Evolutionary conservation across 2,888 invertebrate genomes (phyloP), one percentile per base, ranked within the genome.

Genomic region (Chromoteleia sp.): DNA sequence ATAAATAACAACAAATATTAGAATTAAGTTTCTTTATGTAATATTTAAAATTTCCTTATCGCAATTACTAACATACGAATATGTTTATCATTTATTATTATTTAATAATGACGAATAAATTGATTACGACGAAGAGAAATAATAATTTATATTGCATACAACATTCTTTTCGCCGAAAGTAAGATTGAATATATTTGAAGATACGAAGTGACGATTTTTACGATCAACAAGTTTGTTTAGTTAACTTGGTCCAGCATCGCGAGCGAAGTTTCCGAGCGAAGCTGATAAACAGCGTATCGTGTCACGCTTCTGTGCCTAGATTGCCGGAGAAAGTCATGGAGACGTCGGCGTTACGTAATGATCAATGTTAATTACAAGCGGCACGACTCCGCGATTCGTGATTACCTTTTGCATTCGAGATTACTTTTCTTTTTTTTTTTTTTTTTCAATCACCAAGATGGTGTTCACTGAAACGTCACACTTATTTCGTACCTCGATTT

Each of bases 341-440:
- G 61, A 67, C 77, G 77, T 65, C 67, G 67, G 36, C 68, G 67
- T 79, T 79, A 73, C 68, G 61, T 79, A 79, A 79, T 59, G 73
- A 79, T 73, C 59, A 67, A 58, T 63, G 65, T 71, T 78, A 78
- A 78, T 73, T 78, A 73, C 67, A 70, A 63, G 36, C 65, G 25
- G 65, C 67, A 67, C 75, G 75, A 75, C 75, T 75, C 15, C 41
- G 30, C 58, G 58, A 75, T 33, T 76, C 59, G 68, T 75, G 74
- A 65, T 75, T 74, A 52, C 63, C 65, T 65, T 36, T 74, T 74
- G 74, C 74, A 65, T 48, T 74, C 65, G 65, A 48, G 74, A 63
- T 43, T 63, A 74, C 36, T 52, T 8, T 36, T 14, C 58, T 45
- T 59, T 67, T 54, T 58, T 70, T 58, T 36, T 14, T 70, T 45